Base-by-base conservation (phyloP, 1,140 invertebrate genomes). In the Drosophila pectinifera region DNA sequence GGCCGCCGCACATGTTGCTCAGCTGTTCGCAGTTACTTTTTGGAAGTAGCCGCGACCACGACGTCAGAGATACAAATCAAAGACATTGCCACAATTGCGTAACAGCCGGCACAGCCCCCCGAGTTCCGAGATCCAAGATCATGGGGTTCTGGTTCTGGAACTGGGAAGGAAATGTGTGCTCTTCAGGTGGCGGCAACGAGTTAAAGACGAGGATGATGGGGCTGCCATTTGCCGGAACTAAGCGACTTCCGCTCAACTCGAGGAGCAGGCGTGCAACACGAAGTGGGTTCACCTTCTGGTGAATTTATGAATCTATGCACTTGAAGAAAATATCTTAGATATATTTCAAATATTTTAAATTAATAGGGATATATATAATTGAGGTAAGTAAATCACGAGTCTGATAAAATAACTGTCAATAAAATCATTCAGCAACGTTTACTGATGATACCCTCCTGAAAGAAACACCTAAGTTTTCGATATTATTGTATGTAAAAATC, bases 21-120 rank as follows among this genome's bases (percentile, higher is more conserved):
- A 88, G 83, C 79, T 88, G 83, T 88, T 88, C 73, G 83, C 84
- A 88, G 88, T 88, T 88, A 88, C 78, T 59, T 36, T 68, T 36
- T 34, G 55, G 51, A 51, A 67, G 61, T 41, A 41, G 46, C 59
- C 31, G 59, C 73, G 54, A 54, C 75, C 59, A 48, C 43, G 13
- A 36, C 51, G 59, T 46, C 68, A 64, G 31, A 75, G 63, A 59
- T 53, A 64, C 46, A 82, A 89, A 83, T 86, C 75, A 80, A 88
- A 88, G 79, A 69, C 74, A 54, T 59, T 76, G 74, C 74, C 61
- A 81, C 78, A 88, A 67, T 88, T 86, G 72, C 79, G 63, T 82
- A 88, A 86, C 49, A 73, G 48, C 45, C 28, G 45, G 38, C 46
- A 41, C 18, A 20, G 36, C 28, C 22, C 34, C 11, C n/a, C n/a